Evolutionary conservation across 2,113 vertebrate genomes (phyloP), one percentile per base, ranked within the genome.

Genomic region (Talpa occidentalis): DNA sequence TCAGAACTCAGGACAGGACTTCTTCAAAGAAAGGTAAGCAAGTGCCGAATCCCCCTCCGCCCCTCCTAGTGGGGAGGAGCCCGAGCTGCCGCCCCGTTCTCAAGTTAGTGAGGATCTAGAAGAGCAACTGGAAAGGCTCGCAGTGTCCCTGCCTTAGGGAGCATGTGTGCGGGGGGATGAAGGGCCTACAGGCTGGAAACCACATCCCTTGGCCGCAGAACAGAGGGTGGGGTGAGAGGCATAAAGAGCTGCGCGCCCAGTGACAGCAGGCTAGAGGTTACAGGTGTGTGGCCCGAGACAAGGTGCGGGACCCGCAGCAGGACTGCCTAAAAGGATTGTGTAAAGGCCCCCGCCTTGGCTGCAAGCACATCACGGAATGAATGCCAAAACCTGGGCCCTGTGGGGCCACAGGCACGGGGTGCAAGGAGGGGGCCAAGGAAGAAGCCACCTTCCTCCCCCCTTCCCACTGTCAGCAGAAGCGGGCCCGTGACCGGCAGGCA

Each of bases 11-110:
- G 35, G 11, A n/a, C 76, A 78, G 70, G 30, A 49, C 22, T 66
- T 79, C 62, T 73, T 91, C 82, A 93, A 93, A 79, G 77, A 73
- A 73, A 60, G 28, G 56, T 8, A 47, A 15, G 54, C 22, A 12
- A 14, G 47, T 4, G 47, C 3, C 5, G 17, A 28, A 21, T 24
- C 56, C 56, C 44, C 2, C 7, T n/a, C 32, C n/a, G 15, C 14
- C 28, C 47, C 4, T 4, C 4, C 52, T 54, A 5, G 11, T 0
- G 28, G 67, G 28, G 40, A 66, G 66, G 22, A 28, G 10, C 30
- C 0, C 16, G 12, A 24, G 35, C 5, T 77, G 5, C 24, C 21
- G 1, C 17, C 32, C 35, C 6, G 44, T 14, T 30, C 78, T 74
- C 3, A 2, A 44, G 37, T 47, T 30, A 28, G 59, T 1, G 28